Conservation (phyloP, 30 jellyfish, hydroid and myxozoan species). For the Hydractinia symbiolongicarpus region DNA sequence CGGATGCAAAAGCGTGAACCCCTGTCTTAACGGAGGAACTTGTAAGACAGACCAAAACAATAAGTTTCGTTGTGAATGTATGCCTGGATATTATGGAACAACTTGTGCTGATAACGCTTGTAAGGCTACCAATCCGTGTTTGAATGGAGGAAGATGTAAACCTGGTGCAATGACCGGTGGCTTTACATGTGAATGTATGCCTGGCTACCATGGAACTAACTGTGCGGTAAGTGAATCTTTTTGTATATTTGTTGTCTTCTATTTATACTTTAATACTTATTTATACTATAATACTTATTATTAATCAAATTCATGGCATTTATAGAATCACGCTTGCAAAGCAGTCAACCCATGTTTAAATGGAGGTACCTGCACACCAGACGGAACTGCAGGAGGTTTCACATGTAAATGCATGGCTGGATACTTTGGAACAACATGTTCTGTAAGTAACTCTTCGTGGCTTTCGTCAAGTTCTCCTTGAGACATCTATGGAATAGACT, state of each 20-base stretch:
- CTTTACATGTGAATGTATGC: conserved; percentile 15
- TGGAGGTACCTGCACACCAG: conserved; percentile 16
- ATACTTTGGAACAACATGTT: conserved; percentile 51
- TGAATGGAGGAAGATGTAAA: conserved; percentile 8
- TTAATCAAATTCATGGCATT: background rate
- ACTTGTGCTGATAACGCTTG: conserved; percentile 8
- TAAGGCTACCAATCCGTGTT: conserved; percentile 8
- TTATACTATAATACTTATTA: background rate
- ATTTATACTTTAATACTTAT: background rate
- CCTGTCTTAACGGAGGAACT: conserved; percentile 8
- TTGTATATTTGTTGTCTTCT: no score
- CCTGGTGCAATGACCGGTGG: conserved; percentile 8
- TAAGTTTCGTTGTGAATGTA: conserved; percentile 55
- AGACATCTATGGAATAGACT: background rate
- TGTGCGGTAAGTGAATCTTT: conserved; percentile 3
- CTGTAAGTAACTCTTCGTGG: conserved; percentile 9
- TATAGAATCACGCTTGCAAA: conserved; percentile 11
- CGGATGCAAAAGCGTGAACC: conserved; percentile 8
- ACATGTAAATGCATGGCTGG: conserved; percentile 74
- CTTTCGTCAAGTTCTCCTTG: no score
- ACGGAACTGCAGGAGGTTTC: conserved; percentile 20
- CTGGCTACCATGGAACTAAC: conserved; percentile 34
- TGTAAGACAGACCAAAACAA: conserved; percentile 12
- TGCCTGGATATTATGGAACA: conserved; percentile 57
- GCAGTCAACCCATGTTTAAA: conserved; percentile 9